Evolutionary conservation across 1,140 invertebrate genomes (phyloP).

Genomic region (Dreissena rostriformis): DNA sequence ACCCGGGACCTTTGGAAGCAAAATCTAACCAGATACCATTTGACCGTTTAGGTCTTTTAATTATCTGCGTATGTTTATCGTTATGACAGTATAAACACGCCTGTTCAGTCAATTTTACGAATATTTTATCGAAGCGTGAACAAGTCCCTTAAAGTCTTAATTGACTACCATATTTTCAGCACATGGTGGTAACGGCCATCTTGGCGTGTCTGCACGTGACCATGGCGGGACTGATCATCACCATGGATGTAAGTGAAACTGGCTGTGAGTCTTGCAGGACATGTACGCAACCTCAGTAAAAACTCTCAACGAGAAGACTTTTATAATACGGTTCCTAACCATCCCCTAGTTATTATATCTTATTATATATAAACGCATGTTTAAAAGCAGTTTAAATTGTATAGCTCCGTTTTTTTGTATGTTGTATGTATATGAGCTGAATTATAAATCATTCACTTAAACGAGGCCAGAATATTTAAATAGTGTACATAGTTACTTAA

Average conservation of each 20-base stretch:
- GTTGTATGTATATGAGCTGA: too few species aligned
- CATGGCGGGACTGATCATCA: neutral
- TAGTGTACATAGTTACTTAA: too few species aligned
- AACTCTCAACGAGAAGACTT: too few species aligned
- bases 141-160: neutral
- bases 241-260: conserved; percentile 22
- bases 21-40: neutral
- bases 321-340: too few species aligned
- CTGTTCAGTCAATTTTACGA: neutral
- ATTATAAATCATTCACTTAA: too few species aligned
- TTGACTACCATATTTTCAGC: neutral
- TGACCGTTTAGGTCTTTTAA: neutral
- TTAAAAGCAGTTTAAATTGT: too few species aligned
- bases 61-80: neutral
- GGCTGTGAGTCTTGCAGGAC: neutral
- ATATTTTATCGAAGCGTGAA: neutral
- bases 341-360: too few species aligned
- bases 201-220: conserved; percentile 1
- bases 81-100: neutral
- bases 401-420: too few species aligned
- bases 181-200: conserved; percentile 4
- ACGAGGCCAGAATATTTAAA: too few species aligned
- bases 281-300: neutral
- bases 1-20: neutral
- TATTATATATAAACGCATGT: too few species aligned